Base-by-base conservation (phyloP, 2,888 invertebrate genomes). In the Dolichomitus sp. region DNA sequence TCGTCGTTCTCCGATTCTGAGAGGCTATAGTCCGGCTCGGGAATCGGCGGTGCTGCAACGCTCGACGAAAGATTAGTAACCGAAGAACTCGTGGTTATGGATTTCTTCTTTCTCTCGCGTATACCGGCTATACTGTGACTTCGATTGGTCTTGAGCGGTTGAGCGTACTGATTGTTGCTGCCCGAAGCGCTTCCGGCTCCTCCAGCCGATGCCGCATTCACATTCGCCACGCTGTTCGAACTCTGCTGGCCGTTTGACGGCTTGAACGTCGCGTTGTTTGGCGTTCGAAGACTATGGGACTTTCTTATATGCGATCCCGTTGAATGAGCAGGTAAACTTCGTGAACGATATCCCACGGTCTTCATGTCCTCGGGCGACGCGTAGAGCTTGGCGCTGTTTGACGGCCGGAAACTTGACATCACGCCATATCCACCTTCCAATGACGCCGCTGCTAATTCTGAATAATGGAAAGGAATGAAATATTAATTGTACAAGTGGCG, bases 11-110 rank as follows among this genome's bases (percentile, higher is more conserved):
- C 98, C 0, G 97, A 97, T 92, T 97, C 98, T 85, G 97, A 97
- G 94, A 98, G 96, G 93, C 98, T 98, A 94, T 98, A 98, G 94
- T 98, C 98, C 0, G 98, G 98, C 91, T 98, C 98, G 0, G 98
- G 98, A 87, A 98, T 98, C n/a, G 97, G 97, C 9, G 98, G 97
- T 0, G 95, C 92, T 1, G 88, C 86, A 12, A 84, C 74, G 23
- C 92, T 88, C 4, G 91, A 90, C 7, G 90, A 88, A 4, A 94
- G 88, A 87, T 93, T 94, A 37, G 94, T 90, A 23, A 94, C 92
- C 7, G 94, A 94, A 61, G 94, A 93, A 81, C 93, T 94, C 1
- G 92, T 89, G 37, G 88, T 90, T 63, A 94, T 89, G 77, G 92
- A 91, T 77, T 94, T 94, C 78, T 93, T 91, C 91, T 94, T 91